A percentile compares a stretch with the other conserved stretches of the same genome.
phyloP scores from a whole-genome alignment of 64 coral and sea anemone genomes.

The Montipora foliosa region DNA sequence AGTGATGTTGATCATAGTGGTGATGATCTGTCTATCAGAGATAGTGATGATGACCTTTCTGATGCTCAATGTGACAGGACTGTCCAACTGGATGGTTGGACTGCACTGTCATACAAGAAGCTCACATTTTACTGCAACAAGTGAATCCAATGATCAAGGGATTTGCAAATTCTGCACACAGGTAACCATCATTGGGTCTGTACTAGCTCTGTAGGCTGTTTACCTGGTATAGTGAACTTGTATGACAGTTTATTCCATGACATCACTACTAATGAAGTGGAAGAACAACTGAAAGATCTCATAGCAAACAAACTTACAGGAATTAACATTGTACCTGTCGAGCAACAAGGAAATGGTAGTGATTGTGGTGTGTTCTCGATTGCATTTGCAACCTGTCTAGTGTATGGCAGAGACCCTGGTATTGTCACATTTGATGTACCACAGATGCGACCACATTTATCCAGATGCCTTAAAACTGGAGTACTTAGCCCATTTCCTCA shows the following conservation, averaged over 20 bases:
- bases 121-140: conserved; percentile 21
- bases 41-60: conserved; percentile 13
- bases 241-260: conserved; percentile 36
- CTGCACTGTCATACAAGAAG: conserved; percentile 31
- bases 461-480: not conserved
- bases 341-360: not conserved
- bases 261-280: conserved; percentile 5
- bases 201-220: not conserved
- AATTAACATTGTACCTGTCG: not conserved
- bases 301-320: not conserved
- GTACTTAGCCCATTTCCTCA: conserved; percentile 10
- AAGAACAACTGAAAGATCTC: conserved; percentile 14
- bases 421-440: conserved; percentile 26
- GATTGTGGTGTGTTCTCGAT: not conserved
- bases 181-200: conserved; percentile 8
- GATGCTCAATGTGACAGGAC: conserved; percentile 1
- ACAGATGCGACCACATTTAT: conserved; percentile 16
- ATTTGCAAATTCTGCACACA: conserved; percentile 17
- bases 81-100: conserved; percentile 29
- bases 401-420: conserved; percentile 14
- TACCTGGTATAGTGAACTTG: conserved; percentile 36
- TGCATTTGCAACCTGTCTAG: not conserved
- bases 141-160: conserved; percentile 24
- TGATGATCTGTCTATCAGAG: conserved; percentile 26
- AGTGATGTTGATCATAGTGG: conserved; percentile 5